Evolutionary conservation across 2,797 vertebrate genomes (phyloP), one percentile per base, ranked within the genome.

Genomic region (Bufotes viridis): DNA sequence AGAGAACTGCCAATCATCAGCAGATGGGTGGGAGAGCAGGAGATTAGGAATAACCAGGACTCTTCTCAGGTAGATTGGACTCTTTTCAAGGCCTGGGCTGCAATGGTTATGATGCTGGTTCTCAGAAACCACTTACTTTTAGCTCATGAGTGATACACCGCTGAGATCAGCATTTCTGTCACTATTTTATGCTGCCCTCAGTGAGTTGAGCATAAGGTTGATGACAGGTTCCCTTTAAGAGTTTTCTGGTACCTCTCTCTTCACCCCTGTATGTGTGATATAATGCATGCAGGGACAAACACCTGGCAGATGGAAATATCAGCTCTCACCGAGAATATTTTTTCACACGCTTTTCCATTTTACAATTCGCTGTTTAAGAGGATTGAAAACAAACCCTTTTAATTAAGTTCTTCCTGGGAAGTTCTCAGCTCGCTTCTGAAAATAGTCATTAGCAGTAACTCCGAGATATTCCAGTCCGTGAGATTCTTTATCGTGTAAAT

Each of bases 351-450:
- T 78, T 42, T 51, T 84, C 70, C 53, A 76, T 76, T 84, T 49
- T 26, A 61, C 55, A 84, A 60, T 84, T 76, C 58, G 14, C 83
- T 84, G 55, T 84, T 74, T 84, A 84, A 61, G 82, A 75, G 29
- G 82, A 84, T 75, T 75, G 82, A 84, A 74, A 72, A 58, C 57
- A 79, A 70, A 34, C 20, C n/a, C 29, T 76, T 75, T 84, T 84
- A 84, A 84, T 84, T 76, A 84, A 60, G 34, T 84, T 84, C 58
- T 18, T 84, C 57, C 82, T n/a, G 24, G 57, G 83, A 61, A 76
- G 70, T 69, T 79, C 63, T 86, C 75, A 17, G 63, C 57, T 58
- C 29, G 55, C 26, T 29, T 80, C n/a, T 10, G 22, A 84, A 84
- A 76, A 76, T 51, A 84, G 34, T 76, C 55, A 75, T 84, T 75